Percentiles rank a stretch among this genome's conserved stretches.
Conservation (phyloP, 2,888 invertebrate species). For the Rotaria sp. region DNA sequence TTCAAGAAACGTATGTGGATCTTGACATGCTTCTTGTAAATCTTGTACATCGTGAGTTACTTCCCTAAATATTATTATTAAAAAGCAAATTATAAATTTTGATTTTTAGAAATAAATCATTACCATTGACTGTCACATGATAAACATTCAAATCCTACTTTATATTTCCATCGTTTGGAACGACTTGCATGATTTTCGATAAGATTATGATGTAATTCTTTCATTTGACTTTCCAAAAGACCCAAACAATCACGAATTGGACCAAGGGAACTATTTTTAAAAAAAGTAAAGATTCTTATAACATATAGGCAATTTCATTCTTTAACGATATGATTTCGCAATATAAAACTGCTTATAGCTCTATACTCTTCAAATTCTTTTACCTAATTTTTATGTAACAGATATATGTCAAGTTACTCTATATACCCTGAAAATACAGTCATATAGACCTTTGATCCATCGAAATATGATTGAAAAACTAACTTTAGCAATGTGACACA, state of each 20-base stretch:
- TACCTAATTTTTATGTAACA: too few relatives aligned
- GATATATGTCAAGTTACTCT: too few relatives aligned
- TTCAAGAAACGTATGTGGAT: not conserved
- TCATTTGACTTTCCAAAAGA: conserved; percentile 20
- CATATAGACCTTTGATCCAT: too few relatives aligned
- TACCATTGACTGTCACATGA: conserved; percentile 4
- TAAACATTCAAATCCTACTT: not conserved
- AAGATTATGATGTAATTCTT: conserved; percentile 24
- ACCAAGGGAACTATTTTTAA: not conserved
- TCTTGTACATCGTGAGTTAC: not conserved
- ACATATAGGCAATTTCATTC: too few relatives aligned
- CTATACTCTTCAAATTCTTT: too few relatives aligned
- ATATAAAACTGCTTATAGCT: too few relatives aligned
- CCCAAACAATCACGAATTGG: conserved; percentile 7
- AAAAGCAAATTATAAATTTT: not conserved
- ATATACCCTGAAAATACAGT: too few relatives aligned
- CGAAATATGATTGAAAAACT: too few relatives aligned
- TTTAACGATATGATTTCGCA: too few relatives aligned
- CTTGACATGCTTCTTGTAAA: conserved; percentile 7
- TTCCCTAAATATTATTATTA: not conserved
- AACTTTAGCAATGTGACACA: too few relatives aligned
- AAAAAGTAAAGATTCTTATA: not conserved
- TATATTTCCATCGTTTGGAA: conserved; percentile 7
- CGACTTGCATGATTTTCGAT: conserved; percentile 15
- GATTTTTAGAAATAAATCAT: not conserved